Evolutionary conservation across 2,113 vertebrate genomes (phyloP).

Genomic region (Crotophaga sulcirostris): DNA sequence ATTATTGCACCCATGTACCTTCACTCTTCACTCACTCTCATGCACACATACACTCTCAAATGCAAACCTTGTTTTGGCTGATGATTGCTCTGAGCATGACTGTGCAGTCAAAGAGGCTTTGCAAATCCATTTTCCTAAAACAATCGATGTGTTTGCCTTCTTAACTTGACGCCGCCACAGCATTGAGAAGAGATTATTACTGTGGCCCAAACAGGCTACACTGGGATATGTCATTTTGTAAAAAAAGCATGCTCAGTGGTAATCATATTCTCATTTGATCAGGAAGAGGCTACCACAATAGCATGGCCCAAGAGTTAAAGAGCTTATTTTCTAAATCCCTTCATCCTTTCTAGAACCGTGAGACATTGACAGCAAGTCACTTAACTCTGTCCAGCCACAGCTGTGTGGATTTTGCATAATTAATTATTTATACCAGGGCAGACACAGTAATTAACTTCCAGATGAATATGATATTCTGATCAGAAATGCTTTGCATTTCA

Average conservation of each 20-base stretch:
- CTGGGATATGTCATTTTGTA: not conserved
- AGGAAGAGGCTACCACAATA: constrained; percentile 70
- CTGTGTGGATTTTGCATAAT: constrained; percentile 98
- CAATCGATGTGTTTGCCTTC: not conserved
- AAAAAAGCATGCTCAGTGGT: not conserved
- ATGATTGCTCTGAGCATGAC: not conserved
- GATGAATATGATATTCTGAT: constrained; percentile 99
- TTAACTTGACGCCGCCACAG: not conserved
- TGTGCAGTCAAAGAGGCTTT: not conserved
- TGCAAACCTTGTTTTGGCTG: not conserved
- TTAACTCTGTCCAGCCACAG: constrained; percentile 95
- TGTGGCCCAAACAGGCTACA: not conserved
- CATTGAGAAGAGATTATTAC: not conserved
- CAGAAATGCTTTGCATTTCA: constrained; percentile 96
- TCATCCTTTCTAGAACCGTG: constrained; percentile 83
- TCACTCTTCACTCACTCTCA: not conserved
- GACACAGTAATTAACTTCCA: constrained; percentile 99
- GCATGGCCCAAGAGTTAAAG: constrained; percentile 75
- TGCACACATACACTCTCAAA: not conserved
- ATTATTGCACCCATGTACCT: not conserved
- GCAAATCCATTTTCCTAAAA: not conserved
- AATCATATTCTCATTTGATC: constrained; percentile 19
- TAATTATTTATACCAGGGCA: constrained; percentile 99
- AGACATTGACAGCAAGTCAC: constrained; percentile 93
- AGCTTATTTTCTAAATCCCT: constrained; percentile 87